Evolutionary conservation across 1,140 invertebrate genomes (phyloP), one percentile per base, ranked within the genome.

Genomic region (Melanaphis sacchari): DNA sequence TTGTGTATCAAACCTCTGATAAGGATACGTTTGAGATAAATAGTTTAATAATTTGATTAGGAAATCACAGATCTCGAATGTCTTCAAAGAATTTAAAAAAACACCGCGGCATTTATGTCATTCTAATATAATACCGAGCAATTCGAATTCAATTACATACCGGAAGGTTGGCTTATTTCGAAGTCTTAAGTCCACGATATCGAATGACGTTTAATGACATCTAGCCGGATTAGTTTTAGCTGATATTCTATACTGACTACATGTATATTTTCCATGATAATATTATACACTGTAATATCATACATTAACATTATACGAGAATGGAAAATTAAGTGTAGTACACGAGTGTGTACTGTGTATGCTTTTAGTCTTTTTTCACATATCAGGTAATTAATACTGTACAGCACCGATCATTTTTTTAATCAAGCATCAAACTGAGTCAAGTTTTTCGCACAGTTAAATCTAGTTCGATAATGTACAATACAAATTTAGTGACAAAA

Each of bases 231-330:
- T 76, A 76, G 59, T 15, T 76, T 76, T 76, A 76, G 15, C 59
- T 76, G 59, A 76, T 76, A 76, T 76, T 76, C 59, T 76, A 76
- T n/a, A 76, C 59, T 76, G 59, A 66, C n/a, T 36, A 18, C 15
- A 76, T 18, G 15, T 76, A 76, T 76, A 76, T n/a, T 76, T n/a
- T n/a, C n/a, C 59, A 4, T n/a, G 59, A 76, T 76, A n/a, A 76
- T 76, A 76, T 76, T 76, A 76, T 76, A 76, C n/a, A n/a, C 59
- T 36, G 59, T n/a, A 76, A 76, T 76, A 76, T 76, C 59, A 76
- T 76, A 76, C 31, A 76, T n/a, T 76, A 76, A 76, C 59, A 76
- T n/a, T n/a, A 76, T n/a, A 76, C 15, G 31, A 76, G 31, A n/a
- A 76, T 76, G n/a, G 15, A 76, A 76, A 76, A 76, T 76, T n/a